A percentile compares a stretch with the other conserved stretches of the same genome.
Evolutionary conservation across 2,888 invertebrate species (phyloP).

Genomic region (Thalpophila matura): DNA sequence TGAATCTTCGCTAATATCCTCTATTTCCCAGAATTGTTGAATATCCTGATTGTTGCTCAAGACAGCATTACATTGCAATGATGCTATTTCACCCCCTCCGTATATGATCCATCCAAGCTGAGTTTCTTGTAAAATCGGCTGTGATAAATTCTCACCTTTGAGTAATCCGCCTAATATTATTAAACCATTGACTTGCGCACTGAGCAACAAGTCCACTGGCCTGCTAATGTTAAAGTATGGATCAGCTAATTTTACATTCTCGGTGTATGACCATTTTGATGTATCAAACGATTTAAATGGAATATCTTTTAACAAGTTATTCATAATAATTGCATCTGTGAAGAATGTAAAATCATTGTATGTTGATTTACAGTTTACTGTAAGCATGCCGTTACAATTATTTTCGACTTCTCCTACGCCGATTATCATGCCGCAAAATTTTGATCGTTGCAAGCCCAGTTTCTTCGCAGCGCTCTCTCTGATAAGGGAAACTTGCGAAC

Average conservation of each 20-base stretch:
- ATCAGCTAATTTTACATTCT: slow-evolving; percentile 16
- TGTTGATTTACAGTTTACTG: slow-evolving; percentile 6
- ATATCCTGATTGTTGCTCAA: slow-evolving; percentile 4
- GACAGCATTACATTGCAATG: slow-evolving; percentile 10
- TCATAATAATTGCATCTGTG: slow-evolving; percentile 4
- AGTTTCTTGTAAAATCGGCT: no score
- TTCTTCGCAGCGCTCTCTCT: slow-evolving; percentile 15
- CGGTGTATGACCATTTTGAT: slow-evolving; percentile 12
- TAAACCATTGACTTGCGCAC: slow-evolving; percentile 11
- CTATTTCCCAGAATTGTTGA: slow-evolving; percentile 24
- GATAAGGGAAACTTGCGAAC: slow-evolving; percentile 18
- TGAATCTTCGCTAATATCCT: slow-evolving; percentile 11
- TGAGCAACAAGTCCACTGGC: slow-evolving; percentile 12
- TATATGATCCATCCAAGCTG: slow-evolving; percentile 16
- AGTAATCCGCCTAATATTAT: slow-evolving; percentile 7
- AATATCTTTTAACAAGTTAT: slow-evolving; percentile 7
- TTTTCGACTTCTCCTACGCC: slow-evolving; percentile 8
- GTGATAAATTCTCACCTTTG: no score
- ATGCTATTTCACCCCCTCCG: background rate
- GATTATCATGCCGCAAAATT: slow-evolving; percentile 8
- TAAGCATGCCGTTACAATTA: slow-evolving; percentile 4
- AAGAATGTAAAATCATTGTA: slow-evolving; percentile 2
- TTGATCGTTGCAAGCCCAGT: slow-evolving; percentile 2
- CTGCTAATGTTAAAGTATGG: slow-evolving; percentile 19
- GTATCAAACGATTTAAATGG: slow-evolving; percentile 11